Evolutionary conservation across 2,888 invertebrate species (phyloP).

Genomic region (Scrobipalpa costella): DNA sequence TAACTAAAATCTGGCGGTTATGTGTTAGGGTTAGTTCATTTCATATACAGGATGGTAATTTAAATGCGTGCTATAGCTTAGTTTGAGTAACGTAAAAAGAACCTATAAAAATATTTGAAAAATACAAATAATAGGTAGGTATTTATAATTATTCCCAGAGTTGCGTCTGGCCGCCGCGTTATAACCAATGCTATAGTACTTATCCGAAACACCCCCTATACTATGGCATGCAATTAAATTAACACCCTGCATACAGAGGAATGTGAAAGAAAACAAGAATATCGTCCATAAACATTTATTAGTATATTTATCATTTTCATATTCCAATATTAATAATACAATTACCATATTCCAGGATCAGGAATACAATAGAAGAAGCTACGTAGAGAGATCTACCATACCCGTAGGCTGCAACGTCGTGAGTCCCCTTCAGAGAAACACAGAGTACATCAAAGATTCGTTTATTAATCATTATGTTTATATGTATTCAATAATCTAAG

Average conservation of each 20-base stretch:
- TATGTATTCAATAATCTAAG: constrained; percentile 69
- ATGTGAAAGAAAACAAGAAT: constrained; percentile 40
- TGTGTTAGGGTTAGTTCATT: too few relatives aligned
- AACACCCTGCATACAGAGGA: neutral
- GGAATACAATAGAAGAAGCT: constrained; percentile 73
- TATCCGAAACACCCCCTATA: too few relatives aligned
- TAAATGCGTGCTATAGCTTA: too few relatives aligned
- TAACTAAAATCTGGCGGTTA: too few relatives aligned
- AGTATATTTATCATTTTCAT: constrained; percentile 77
- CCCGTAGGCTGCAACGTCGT: constrained; percentile 66
- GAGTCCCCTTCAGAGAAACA: constrained; percentile 70
- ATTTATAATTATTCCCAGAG: too few relatives aligned
- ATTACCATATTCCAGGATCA: constrained; percentile 63
- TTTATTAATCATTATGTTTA: constrained; percentile 64
- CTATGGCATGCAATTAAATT: too few relatives aligned
- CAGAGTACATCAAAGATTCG: constrained; percentile 68
- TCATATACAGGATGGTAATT: too few relatives aligned
- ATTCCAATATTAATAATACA: constrained; percentile 74
- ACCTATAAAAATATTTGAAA: too few relatives aligned
- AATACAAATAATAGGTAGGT: too few relatives aligned
- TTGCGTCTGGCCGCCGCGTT: too few relatives aligned
- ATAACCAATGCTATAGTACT: too few relatives aligned
- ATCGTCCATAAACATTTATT: constrained; percentile 79
- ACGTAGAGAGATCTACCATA: constrained; percentile 71
- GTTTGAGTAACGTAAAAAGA: too few relatives aligned